Evolutionary conservation across 2,797 vertebrate species (phyloP).

Genomic region (Halcyon chelicuti): DNA sequence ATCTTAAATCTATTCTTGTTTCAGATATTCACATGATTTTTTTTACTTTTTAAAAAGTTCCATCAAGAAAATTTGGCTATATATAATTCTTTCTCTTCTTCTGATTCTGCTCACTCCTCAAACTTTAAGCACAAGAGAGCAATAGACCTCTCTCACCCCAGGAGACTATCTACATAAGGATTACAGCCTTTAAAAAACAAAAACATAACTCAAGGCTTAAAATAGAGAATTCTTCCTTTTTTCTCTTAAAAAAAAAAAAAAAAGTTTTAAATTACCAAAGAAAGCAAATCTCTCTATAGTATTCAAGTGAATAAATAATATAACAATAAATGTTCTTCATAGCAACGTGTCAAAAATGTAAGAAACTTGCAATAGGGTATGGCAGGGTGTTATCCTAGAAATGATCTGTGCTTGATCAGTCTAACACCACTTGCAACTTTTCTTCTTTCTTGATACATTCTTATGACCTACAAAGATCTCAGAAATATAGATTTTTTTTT

Average conservation of each 20-base stretch:
- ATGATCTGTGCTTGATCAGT: conserved; percentile 28
- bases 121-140: not conserved
- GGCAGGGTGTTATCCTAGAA: conserved; percentile 6
- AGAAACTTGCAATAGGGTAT: not conserved
- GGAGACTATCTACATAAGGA: not conserved
- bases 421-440: not conserved
- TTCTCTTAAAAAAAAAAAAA: not conserved
- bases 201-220: not conserved
- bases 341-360: not conserved
- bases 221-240: not conserved
- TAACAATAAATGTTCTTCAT: not conserved
- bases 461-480: conserved; percentile 21
- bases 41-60: not conserved
- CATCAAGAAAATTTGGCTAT: not conserved
- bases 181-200: not conserved
- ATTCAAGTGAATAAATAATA: not conserved
- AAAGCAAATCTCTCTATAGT: not conserved
- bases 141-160: not conserved
- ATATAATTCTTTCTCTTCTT: not conserved
- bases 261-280: conserved; percentile 12
- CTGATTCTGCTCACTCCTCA: not conserved
- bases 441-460: conserved; percentile 13
- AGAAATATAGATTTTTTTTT: conserved; percentile 12
- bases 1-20: not conserved
- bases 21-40: not conserved